Conservation (phyloP, 2,797 vertebrate genomes). For the Crenichthys baileyi region DNA sequence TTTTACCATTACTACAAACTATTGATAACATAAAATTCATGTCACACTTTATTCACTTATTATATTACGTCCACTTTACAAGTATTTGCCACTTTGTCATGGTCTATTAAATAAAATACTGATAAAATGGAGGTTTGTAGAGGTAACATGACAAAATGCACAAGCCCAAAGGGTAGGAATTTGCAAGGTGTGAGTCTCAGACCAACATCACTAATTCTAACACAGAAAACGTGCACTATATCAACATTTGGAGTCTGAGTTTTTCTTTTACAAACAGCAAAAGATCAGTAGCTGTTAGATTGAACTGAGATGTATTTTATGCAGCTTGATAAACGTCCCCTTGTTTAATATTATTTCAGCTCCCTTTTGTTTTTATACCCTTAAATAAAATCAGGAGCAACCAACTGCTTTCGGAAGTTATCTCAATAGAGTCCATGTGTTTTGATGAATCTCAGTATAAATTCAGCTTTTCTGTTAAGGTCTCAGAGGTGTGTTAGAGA, state of each 20-base stretch:
- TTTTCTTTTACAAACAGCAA: background rate
- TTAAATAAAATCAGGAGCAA: no score
- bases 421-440: no score
- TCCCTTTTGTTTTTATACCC: no score
- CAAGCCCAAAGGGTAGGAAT: background rate
- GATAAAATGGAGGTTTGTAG: no score
- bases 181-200: background rate
- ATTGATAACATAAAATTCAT: background rate
- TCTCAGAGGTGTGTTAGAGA: no score
- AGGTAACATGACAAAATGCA: background rate
- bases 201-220: background rate
- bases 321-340: background rate
- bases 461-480: no score
- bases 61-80: background rate
- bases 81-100: background rate
- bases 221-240: background rate
- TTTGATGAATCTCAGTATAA: no score
- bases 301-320: background rate
- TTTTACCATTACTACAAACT: no score
- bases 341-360: background rate
- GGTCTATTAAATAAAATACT: background rate
- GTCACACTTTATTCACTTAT: no score
- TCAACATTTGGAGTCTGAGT: constrained; percentile 2
- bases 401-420: no score
- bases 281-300: background rate